Evolutionary conservation across 2,888 invertebrate species (phyloP).

Genomic region (Gandaritis pyraliata): DNA sequence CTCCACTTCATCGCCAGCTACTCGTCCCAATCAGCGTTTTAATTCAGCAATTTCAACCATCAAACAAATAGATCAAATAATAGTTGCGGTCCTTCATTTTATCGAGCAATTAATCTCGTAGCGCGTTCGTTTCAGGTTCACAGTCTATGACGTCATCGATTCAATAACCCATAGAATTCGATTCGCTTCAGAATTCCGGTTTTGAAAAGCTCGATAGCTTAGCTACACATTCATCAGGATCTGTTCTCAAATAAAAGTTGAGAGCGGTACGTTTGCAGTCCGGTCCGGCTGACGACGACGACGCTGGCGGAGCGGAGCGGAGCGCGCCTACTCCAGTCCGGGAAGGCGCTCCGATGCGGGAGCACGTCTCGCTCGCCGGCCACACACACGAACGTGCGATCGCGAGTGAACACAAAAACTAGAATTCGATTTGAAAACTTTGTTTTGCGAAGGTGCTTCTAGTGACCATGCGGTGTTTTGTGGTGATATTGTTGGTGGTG

Average conservation of each 20-base stretch:
- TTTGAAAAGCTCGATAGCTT: conserved; percentile 56
- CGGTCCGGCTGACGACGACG: conserved; percentile 31
- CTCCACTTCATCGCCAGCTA: conserved; percentile 20
- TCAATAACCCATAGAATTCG: conserved; percentile 50
- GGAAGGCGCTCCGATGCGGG: conserved; percentile 75
- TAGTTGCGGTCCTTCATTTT: conserved; percentile 41
- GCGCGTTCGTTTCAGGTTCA: conserved; percentile 42
- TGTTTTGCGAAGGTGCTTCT: conserved; percentile 51
- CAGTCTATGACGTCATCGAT: conserved; percentile 52
- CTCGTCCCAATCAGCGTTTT: conserved; percentile 32
- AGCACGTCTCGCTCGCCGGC: conserved; percentile 65
- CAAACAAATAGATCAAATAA: conserved; percentile 46
- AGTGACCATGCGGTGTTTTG: conserved; percentile 79
- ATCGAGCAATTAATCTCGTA: conserved; percentile 43
- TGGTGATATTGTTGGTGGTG: conserved; percentile 65
- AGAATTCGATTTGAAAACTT: conserved; percentile 57
- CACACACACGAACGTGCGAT: conserved; percentile 60
- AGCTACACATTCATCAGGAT: conserved; percentile 63
- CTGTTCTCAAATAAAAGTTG: conserved; percentile 67
- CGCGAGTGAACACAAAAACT: conserved; percentile 68
- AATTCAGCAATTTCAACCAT: conserved; percentile 41
- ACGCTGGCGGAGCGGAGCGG: conserved; percentile 41
- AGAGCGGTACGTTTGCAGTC: conserved; percentile 49
- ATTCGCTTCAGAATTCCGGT: conserved; percentile 59
- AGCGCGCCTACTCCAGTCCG: conserved; percentile 63